Evolutionary conservation across 1,140 invertebrate species (phyloP).

Genomic region (Physella acuta): DNA sequence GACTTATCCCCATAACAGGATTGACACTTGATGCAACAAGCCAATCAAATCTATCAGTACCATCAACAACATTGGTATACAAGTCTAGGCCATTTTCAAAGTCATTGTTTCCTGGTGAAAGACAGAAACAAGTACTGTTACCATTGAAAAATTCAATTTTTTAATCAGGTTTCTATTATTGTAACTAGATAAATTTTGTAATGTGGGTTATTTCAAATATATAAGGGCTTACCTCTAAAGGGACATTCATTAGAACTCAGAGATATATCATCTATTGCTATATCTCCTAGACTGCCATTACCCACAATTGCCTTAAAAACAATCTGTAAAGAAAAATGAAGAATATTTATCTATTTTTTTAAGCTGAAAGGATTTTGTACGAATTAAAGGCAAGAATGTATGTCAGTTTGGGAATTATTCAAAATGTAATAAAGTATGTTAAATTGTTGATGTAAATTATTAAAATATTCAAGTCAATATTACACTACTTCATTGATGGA

Average conservation of each 20-base stretch:
- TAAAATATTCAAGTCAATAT: too few relatives aligned
- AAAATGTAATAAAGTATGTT: too few relatives aligned
- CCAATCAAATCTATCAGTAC: constrained; percentile 51
- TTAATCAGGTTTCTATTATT: not conserved
- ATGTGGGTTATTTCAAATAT: too few relatives aligned
- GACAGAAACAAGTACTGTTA: too few relatives aligned
- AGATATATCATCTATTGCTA: constrained; percentile 60
- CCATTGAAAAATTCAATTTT: not conserved
- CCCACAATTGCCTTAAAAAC: constrained; percentile 48
- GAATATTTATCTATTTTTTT: too few relatives aligned
- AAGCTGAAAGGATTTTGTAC: not conserved
- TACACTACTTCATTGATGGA: too few relatives aligned
- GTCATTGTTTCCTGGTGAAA: constrained; percentile 38
- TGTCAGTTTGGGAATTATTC: too few relatives aligned
- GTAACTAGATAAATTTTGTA: not conserved
- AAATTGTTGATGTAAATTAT: too few relatives aligned
- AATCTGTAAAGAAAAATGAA: constrained; percentile 33
- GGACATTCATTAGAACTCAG: constrained; percentile 51
- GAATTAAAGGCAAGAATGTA: not conserved
- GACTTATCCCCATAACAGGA: not conserved
- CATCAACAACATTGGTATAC: constrained; percentile 38
- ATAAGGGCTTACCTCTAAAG: constrained; percentile 33
- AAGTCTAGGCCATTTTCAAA: constrained; percentile 50
- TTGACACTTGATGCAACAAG: constrained; percentile 29
- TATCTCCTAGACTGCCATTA: constrained; percentile 43